phyloP scores from a whole-genome alignment of 2,888 invertebrate genomes.

The Tanypteryx hageni region DNA sequence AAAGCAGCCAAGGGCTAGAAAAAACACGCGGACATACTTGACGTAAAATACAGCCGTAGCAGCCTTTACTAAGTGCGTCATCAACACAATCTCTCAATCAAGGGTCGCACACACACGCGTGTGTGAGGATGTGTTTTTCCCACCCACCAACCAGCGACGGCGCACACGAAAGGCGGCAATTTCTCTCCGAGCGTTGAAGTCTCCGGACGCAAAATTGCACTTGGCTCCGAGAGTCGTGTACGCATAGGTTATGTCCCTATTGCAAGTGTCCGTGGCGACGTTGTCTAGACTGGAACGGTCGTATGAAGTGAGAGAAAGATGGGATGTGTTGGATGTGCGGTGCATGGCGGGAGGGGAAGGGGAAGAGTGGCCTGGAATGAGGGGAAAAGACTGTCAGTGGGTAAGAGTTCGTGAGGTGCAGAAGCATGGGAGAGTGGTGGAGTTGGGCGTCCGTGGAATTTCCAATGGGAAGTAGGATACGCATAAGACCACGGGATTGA shows the following conservation, averaged over 20 bases:
- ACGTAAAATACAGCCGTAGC: too few relatives aligned
- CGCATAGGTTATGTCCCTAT: background rate
- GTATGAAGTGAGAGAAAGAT: constrained; percentile 8
- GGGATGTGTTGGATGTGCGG: background rate
- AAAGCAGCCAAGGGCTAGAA: background rate
- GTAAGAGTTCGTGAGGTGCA: too few relatives aligned
- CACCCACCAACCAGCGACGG: background rate
- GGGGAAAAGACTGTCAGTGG: too few relatives aligned
- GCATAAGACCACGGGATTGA: background rate
- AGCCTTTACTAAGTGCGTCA: background rate
- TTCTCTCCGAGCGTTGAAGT: background rate
- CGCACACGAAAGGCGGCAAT: background rate
- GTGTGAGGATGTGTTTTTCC: background rate
- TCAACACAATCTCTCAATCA: constrained; percentile 17
- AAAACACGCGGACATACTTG: background rate
- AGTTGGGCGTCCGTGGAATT: background rate
- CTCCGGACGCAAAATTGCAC: constrained; percentile 17
- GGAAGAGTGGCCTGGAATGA: background rate
- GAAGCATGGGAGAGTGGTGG: too few relatives aligned
- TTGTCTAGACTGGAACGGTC: constrained; percentile 20
- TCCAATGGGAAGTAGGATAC: background rate
- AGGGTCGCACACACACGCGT: background rate
- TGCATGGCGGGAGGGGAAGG: background rate
- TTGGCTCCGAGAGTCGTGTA: background rate
- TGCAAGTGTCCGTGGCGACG: constrained; percentile 15